Conservation (phyloP, 1,140 invertebrate species). For the Drosophila teissieri region DNA sequence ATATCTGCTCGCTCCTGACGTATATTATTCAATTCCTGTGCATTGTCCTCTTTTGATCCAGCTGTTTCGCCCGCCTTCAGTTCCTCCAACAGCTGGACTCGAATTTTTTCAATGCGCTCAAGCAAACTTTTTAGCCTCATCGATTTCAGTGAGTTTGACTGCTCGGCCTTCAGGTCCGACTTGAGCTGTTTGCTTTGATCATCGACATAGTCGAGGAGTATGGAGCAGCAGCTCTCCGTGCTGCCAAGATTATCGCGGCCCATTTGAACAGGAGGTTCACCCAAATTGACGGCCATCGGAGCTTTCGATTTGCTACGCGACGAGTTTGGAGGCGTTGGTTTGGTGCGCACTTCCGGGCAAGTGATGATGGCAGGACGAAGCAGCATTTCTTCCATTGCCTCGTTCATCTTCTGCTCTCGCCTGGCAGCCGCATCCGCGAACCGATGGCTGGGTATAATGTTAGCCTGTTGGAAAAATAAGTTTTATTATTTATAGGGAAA, state of each 20-base stretch:
- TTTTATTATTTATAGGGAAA: background rate
- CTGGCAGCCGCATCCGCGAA: slow-evolving; percentile 42
- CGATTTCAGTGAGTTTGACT: slow-evolving; percentile 51
- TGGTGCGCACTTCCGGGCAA: slow-evolving; percentile 59
- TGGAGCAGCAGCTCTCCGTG: slow-evolving; percentile 61
- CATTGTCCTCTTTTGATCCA: slow-evolving; percentile 31
- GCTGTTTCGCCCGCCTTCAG: slow-evolving; percentile 49
- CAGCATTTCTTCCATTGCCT: slow-evolving; percentile 69
- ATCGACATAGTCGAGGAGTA: slow-evolving; percentile 75
- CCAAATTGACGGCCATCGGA: slow-evolving; percentile 56
- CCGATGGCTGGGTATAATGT: slow-evolving; percentile 62
- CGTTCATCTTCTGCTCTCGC: slow-evolving; percentile 76
- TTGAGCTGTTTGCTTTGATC: slow-evolving; percentile 73
- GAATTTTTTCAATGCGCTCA: slow-evolving; percentile 64
- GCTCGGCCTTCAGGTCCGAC: slow-evolving; percentile 55
- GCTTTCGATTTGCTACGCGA: background rate
- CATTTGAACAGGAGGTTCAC: slow-evolving; percentile 19
- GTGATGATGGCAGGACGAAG: slow-evolving; percentile 74
- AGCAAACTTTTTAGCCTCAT: slow-evolving; percentile 58
- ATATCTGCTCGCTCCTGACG: slow-evolving; percentile 64
- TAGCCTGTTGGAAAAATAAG: slow-evolving; percentile 24
- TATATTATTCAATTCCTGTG: slow-evolving; percentile 61
- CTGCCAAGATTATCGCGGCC: slow-evolving; percentile 19
- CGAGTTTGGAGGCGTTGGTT: background rate
- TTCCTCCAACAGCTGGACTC: slow-evolving; percentile 57